Evolutionary conservation across 2,113 vertebrate species (phyloP), one percentile per base, ranked within the genome.

Genomic region (Melanocharis versteri): DNA sequence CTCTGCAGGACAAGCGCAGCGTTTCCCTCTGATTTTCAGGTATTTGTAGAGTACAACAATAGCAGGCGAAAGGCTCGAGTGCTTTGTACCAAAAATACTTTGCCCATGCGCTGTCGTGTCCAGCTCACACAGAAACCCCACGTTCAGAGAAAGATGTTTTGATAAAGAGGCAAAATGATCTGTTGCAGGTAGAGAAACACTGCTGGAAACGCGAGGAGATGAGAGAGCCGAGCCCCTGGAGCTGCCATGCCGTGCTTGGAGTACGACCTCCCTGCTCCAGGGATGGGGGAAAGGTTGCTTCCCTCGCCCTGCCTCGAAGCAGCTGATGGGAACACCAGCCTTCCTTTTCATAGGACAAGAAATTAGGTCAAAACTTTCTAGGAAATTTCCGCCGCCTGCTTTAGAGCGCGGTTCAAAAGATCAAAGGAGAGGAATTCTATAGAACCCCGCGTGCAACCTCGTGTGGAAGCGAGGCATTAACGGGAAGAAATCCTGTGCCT

Each of bases 351-450:
- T 1, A 56, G 1, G 53, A 27, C 44, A 35, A 83, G 73, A 94
- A 96, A 96, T 91, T 76, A 87, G 94, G 94, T 94, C 94, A 96
- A 91, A 95, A 91, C 95, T 94, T 96, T 96, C 94, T 85, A 95
- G 94, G 95, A 96, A 96, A 80, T 93, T 83, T 91, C 94, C 61
- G 73, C 53, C 0, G 18, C 78, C 73, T 47, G 37, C 83, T 95
- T 96, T 11, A 85, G 89, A 87, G 16, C 3, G 31, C 3, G 2
- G 84, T 75, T 96, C 89, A 76, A 72, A 80, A 85, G 91, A 96
- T 82, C 57, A 94, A 83, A 96, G 78, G 66, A 33, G 70, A 83
- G 61, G 60, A 79, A 69, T 83, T 89, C 94, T 89, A 76, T 33
- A 69, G 89, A 65, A 50, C 44, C 22, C 54, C 0, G 0, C 10